These are phyloP conservation scores for Mactra quadrangularis DNA, from an alignment of 1,140 invertebrate species.

Conservation along the genomic window DNA sequence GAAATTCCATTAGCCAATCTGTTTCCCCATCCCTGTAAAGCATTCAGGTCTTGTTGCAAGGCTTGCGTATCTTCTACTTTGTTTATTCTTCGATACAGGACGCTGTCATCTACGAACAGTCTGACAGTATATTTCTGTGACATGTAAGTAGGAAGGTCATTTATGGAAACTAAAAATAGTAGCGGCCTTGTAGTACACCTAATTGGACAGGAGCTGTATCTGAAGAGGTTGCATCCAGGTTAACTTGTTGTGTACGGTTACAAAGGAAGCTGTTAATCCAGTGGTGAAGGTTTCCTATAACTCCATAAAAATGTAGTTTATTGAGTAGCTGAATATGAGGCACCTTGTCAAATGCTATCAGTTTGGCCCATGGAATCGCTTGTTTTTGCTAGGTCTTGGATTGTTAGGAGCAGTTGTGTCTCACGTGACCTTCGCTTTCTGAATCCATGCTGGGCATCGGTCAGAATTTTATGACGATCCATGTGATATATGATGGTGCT, in stretches of 20 bases:
- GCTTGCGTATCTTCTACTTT: slow-evolving; percentile 4
- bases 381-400: slow-evolving; percentile 21
- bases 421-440: too few relatives aligned
- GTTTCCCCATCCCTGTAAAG: slow-evolving; percentile 42
- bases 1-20: slow-evolving; percentile 58
- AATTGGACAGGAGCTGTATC: neutral
- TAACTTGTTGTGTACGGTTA: slow-evolving; percentile 26
- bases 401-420: slow-evolving; percentile 34
- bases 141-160: neutral
- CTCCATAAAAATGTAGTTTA: slow-evolving; percentile 35
- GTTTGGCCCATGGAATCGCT: neutral
- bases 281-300: neutral
- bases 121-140: neutral
- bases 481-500: slow-evolving; percentile 49
- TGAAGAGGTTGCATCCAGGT: slow-evolving; percentile 23
- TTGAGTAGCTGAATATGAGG: slow-evolving; percentile 20
- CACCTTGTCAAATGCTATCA: slow-evolving; percentile 51
- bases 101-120: slow-evolving; percentile 23
- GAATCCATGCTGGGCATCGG: slow-evolving; percentile 42
- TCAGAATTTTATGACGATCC: slow-evolving; percentile 30
- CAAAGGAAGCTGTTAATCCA: slow-evolving; percentile 54
- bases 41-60: slow-evolving; percentile 48
- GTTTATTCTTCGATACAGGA: slow-evolving; percentile 37
- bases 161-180: slow-evolving; percentile 38
- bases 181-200: slow-evolving; percentile 14